Evolutionary conservation across 2,113 vertebrate species (phyloP).

Genomic region (Rhipidura dahli): DNA sequence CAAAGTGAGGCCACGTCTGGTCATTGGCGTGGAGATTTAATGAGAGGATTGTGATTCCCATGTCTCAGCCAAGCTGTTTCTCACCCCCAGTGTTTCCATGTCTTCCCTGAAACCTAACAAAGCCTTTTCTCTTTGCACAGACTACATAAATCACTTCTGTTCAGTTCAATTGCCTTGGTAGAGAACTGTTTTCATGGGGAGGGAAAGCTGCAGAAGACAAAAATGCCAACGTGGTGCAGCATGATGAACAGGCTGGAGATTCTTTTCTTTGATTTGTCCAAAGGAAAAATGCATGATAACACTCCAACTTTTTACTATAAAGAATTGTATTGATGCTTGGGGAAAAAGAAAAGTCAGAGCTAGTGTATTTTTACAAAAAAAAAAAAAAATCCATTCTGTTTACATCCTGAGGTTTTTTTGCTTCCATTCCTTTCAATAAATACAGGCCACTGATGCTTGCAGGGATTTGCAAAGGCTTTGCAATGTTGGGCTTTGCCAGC

Average conservation of each 20-base stretch:
- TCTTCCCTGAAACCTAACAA: constrained; percentile 38
- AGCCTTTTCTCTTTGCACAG: constrained; percentile 4
- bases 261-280: not conserved
- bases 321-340: not conserved
- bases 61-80: constrained; percentile 39
- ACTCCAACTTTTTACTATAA: not conserved
- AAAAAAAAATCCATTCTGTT: not conserved
- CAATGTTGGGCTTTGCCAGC: not conserved
- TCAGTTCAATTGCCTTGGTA: constrained; percentile 12
- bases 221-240: not conserved
- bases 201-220: not conserved
- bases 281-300: not conserved
- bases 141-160: constrained; percentile 55
- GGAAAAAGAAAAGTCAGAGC: not conserved
- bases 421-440: not conserved
- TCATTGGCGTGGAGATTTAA: constrained; percentile 39
- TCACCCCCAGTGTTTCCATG: not conserved
- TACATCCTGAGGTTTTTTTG: not conserved
- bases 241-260: not conserved
- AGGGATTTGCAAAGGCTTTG: not conserved
- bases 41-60: constrained; percentile 14
- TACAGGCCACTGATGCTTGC: not conserved
- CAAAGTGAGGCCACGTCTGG: not conserved
- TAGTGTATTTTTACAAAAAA: not conserved
- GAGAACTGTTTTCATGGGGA: constrained; percentile 25